Base-by-base conservation (phyloP, 1,140 invertebrate genomes). In the Ceratina japonica region DNA sequence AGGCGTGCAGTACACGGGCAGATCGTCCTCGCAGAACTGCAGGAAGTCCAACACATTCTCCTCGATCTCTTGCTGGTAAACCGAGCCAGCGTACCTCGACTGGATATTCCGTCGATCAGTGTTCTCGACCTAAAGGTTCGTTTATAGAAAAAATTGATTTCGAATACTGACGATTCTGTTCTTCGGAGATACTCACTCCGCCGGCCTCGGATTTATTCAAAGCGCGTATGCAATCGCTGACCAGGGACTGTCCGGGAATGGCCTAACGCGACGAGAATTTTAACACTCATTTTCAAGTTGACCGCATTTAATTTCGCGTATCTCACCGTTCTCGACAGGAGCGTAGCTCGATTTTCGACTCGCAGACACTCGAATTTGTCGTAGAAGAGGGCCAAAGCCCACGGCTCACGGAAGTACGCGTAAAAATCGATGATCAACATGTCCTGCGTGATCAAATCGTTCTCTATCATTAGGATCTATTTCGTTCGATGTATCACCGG, bases 381-480 rank as follows among this genome's bases (percentile, higher is more conserved):
- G 73, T 94, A 93, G 83, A 94, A 95, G 20, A 95, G 78, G 0
- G 94, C 93, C 56, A 91, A 92, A 37, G 93, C 91, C 94, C 95
- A 95, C 2, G 94, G 93, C 75, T 95, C 92, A 10, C 90, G 89
- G 89, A 96, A 95, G 86, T 93, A 95, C 1, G 93, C 91, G 82
- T 92, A 95, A 12, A 96, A 91, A 86, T 95, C 94, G 0, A 88
- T 83, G 4, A 95, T 94, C 63, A 93, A 78, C 0, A 77, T 85
- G 15, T 83, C 79, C 88, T 89, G 54, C 22, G 13, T 16, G 37
- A 54, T 10, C 15, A 75, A 58, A 44, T 69, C 8, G 3, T 12
- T 27, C n/a, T 24, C 70, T 18, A 51, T 24, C 31, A 18, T 24
- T 51, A 16, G n/a, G 16, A 66, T 37, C 3, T 20, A 7, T 1